These are phyloP conservation scores for Pomacea maculata DNA, from an alignment of 1,140 invertebrate species.

Conservation along the genomic window DNA sequence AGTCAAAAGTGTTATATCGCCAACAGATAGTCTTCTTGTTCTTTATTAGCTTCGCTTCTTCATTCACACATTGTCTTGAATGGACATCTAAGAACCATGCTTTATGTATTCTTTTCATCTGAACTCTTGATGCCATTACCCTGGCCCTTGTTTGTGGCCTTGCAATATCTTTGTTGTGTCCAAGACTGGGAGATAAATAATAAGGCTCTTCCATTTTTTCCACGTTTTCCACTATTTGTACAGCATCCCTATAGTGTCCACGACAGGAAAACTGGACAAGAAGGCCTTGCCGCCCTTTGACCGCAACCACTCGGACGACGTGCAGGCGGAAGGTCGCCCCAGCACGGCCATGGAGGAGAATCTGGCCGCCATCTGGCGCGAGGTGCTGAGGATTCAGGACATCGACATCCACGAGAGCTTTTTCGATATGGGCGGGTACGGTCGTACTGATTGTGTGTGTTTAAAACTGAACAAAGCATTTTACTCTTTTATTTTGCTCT, in stretches of 20 bases:
- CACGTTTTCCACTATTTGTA: constrained; percentile 5
- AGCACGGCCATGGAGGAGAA: constrained; percentile 62
- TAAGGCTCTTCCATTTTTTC: neutral
- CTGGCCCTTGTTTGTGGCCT: neutral
- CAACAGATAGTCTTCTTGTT: too few relatives aligned
- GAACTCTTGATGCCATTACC: too few relatives aligned
- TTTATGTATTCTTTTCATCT: too few relatives aligned
- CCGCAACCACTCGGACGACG: constrained; percentile 46
- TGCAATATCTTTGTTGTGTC: neutral
- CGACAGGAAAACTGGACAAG: constrained; percentile 66
- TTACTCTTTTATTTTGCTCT: neutral
- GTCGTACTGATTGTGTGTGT: neutral
- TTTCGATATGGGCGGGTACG: constrained; percentile 67
- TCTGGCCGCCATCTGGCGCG: constrained; percentile 63
- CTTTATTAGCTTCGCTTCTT: neutral
- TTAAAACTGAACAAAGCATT: neutral
- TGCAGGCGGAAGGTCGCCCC: constrained; percentile 58
- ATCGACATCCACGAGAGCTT: constrained; percentile 68
- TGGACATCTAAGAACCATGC: neutral
- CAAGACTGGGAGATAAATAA: neutral
- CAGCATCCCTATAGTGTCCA: constrained; percentile 65
- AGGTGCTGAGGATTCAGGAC: constrained; percentile 58
- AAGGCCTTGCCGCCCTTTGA: constrained; percentile 63
- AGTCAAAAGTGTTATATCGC: too few relatives aligned
- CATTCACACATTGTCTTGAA: neutral